These are phyloP conservation scores for Spodoptera picta DNA, from an alignment of 2,888 invertebrate species.

Conservation along the genomic window DNA sequence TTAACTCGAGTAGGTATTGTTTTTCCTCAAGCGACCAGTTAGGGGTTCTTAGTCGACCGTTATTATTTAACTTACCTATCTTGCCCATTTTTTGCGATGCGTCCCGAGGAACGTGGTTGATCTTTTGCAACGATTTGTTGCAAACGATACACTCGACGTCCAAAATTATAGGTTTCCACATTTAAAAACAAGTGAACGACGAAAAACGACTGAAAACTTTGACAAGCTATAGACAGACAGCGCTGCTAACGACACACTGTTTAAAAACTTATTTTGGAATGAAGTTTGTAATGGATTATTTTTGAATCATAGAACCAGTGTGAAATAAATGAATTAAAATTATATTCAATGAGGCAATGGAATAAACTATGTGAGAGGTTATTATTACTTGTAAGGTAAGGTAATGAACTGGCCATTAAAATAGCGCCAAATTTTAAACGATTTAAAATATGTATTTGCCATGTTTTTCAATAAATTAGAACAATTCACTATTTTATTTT, in stretches of 20 bases:
- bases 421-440: conserved; percentile 5
- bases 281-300: conserved; percentile 52
- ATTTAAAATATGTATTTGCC: background rate
- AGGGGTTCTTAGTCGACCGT: conserved; percentile 79
- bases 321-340: conserved; percentile 50
- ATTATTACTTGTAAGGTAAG: conserved; percentile 1
- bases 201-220: conserved; percentile 61
- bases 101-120: conserved; percentile 74
- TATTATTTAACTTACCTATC: conserved; percentile 74
- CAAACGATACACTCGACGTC: conserved; percentile 87
- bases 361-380: background rate
- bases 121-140: conserved; percentile 86
- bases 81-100: conserved; percentile 77
- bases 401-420: conserved; percentile 33
- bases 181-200: conserved; percentile 83
- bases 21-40: conserved; percentile 86
- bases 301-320: conserved; percentile 48
- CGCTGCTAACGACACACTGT: conserved; percentile 58
- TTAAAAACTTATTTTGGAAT: conserved; percentile 65
- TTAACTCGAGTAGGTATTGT: conserved; percentile 82
- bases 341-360: conserved; percentile 57
- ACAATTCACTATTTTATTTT: too few species aligned
- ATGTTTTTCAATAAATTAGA: too few species aligned
- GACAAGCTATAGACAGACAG: conserved; percentile 70
- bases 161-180: conserved; percentile 84